phyloP scores from a whole-genome alignment of 1,140 invertebrate genomes.

The Steinernema khuongi region DNA sequence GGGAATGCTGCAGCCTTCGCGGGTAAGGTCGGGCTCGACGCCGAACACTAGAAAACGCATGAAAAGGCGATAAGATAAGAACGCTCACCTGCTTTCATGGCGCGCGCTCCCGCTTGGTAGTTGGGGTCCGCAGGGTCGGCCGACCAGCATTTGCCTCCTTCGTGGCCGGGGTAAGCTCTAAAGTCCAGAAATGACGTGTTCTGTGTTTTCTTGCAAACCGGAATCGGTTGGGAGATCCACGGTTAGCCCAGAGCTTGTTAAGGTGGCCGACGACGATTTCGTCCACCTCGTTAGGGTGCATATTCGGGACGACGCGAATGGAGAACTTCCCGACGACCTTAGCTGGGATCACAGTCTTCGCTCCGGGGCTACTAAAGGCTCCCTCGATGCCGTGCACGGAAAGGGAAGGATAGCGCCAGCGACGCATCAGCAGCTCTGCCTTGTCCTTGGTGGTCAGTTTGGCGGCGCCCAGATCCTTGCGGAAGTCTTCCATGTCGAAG shows the following conservation, averaged over 20 bases:
- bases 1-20: conserved; percentile 89
- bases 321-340: conserved; percentile 89
- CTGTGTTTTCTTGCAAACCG: conserved; percentile 67
- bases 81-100: conserved; percentile 68
- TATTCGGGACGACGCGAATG: conserved; percentile 84
- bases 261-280: conserved; percentile 72
- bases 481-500: conserved; percentile 78
- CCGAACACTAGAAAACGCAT: conserved; percentile 76
- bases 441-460: conserved; percentile 72
- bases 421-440: conserved; percentile 60
- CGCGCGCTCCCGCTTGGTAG: conserved; percentile 76
- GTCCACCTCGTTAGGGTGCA: conserved; percentile 73
- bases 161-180: conserved; percentile 68
- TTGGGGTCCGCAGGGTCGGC: conserved; percentile 82
- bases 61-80: conserved; percentile 73
- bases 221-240: conserved; percentile 79
- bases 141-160: conserved; percentile 80
- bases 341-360: conserved; percentile 86
- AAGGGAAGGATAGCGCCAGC: conserved; percentile 55
- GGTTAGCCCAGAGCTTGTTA: conserved; percentile 66
- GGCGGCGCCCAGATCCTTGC: conserved; percentile 68
- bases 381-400: conserved; percentile 71
- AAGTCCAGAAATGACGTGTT: conserved; percentile 22
- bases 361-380: conserved; percentile 81
- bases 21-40: conserved; percentile 82